phyloP scores from a whole-genome alignment of 2,113 vertebrate species.

The human region DNA sequence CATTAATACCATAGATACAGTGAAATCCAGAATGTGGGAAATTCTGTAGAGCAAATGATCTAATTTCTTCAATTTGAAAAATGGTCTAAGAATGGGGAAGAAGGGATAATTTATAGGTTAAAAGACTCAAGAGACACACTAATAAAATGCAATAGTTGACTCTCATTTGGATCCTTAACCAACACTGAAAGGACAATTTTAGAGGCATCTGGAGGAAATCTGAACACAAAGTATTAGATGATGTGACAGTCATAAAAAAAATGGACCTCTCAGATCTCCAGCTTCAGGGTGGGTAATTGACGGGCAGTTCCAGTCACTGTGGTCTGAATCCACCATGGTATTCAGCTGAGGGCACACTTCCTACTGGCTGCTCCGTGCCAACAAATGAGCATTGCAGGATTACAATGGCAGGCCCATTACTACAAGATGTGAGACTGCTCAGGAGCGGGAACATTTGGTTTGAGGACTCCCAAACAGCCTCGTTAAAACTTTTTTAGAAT shows the following conservation, averaged over 20 bases:
- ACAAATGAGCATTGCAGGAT: background rate
- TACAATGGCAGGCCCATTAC: background rate
- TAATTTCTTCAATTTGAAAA: background rate
- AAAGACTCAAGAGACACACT: background rate
- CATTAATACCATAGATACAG: background rate
- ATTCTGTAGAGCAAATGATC: background rate
- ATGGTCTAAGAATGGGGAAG: too few species aligned
- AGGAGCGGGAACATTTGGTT: background rate
- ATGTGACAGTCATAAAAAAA: background rate
- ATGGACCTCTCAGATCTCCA: background rate
- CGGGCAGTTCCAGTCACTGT: background rate
- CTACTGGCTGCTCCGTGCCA: background rate
- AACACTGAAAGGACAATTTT: background rate
- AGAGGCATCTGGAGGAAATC: background rate
- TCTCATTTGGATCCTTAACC: background rate
- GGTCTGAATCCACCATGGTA: background rate
- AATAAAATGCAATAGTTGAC: background rate
- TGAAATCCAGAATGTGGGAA: background rate
- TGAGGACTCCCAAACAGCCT: background rate
- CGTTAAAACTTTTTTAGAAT: background rate
- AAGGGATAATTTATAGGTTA: too few species aligned
- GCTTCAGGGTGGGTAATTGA: background rate
- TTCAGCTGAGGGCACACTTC: background rate
- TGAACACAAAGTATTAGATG: background rate
- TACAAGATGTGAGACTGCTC: background rate